Evolutionary conservation across 2,113 vertebrate genomes (phyloP), one percentile per base, ranked within the genome.

Genomic region (Leucosticte australis): DNA sequence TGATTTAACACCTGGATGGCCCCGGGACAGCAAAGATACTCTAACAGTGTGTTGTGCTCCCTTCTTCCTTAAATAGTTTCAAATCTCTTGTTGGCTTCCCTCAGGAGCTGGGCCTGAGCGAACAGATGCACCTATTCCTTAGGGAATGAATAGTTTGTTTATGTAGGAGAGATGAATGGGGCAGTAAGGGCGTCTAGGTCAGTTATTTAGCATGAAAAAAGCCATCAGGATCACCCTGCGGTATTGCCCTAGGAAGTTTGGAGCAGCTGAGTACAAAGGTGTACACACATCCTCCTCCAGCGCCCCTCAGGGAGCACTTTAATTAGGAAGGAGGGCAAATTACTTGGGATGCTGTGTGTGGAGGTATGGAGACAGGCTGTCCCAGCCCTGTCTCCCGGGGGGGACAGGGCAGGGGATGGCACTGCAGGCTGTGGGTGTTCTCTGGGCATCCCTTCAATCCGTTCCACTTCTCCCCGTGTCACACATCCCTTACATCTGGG

Each of bases 191-290:
- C 83, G 4, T 78, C 92, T 90, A 92, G 95, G 95, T 96, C 95
- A 96, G 92, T 95, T 96, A 94, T 94, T 97, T 96, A 96, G 94
- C 95, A 94, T 95, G 91, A 95, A 96, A 96, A 97, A 96, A 97
- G 86, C 90, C 83, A 90, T 94, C 93, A 83, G 89, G 91, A 95
- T 95, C 73, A 52, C 85, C 90, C 88, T 3, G 31, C 5, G 17
- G 75, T 90, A 92, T 76, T 46, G 93, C 93, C 86, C 86, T 79
- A 90, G 88, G 94, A 96, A 90, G 73, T 93, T 74, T 78, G 92
- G 86, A 71, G 76, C 56, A 89, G 85, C 75, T 47, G 93, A 96
- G 88, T 70, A 95, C 93, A 96, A 97, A 97, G 92, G 89, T 97
- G 92, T 78, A 90, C 80, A 96, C 83, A 90, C 88, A 90, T 90